Base-by-base conservation (phyloP, 2,888 invertebrate genomes). In the Caenorhabditis wallacei region DNA sequence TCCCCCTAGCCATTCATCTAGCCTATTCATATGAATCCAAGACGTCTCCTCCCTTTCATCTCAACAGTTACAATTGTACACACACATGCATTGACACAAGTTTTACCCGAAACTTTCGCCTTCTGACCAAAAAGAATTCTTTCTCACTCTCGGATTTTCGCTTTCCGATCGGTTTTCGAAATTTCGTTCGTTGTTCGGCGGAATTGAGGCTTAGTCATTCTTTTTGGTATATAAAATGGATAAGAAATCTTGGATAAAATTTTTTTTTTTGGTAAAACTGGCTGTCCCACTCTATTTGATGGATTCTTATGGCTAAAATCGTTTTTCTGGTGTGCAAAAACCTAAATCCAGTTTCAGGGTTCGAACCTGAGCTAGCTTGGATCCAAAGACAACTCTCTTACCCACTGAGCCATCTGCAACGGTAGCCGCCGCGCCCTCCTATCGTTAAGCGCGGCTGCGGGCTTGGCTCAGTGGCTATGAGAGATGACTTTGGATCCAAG, bases 101-200 rank as follows among this genome's bases (percentile, higher is more conserved):
- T 72, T 72, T 72, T 72, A 72, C 72, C 72, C 72, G 72, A 63
- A 72, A 72, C 72, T 72, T 72, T 72, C 72, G 13, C 71, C 48
- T 18, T 24, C 26, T 66, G 66, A 53, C 66, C 46, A 61, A 43
- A 26, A 54, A 26, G 26, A 40, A 72, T 40, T 63, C 72, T 63
- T 54, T 72, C 72, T 72, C 72, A 72, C 63, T 72, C 72, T 72
- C 72, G 72, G 40, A 3, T 3, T 72, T 72, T 72, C 72, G 48
- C 53, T 72, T 72, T 72, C 13, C 37, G 30, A 53, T 66, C 48
- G 53, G 16, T 26, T 53, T 35, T 37, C 7, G 30, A 40, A 22
- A 13, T 10, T 40, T 35, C 40, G 63, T 63, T 18, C 26, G 16
- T 16, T 13, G 4, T 8, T 40, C 40, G n/a, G n/a, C n/a, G n/a